Percentiles rank a stretch among this genome's conserved stretches.
Conservation (phyloP, 2,888 invertebrate species). For the Penaeus monodon region DNA sequence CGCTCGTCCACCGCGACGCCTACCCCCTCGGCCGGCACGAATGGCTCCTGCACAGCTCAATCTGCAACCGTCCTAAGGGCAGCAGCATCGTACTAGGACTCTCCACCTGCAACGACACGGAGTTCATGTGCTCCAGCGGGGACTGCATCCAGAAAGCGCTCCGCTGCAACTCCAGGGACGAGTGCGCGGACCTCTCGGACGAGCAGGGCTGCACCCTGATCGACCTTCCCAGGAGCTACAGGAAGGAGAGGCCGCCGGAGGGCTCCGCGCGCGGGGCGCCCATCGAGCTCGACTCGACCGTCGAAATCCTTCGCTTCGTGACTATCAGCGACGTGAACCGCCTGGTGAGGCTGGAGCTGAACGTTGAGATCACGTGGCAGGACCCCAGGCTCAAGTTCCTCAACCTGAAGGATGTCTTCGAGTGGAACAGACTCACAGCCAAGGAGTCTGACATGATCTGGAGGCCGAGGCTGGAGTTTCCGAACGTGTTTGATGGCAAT, state of each 20-base stretch:
- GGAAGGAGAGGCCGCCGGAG: constrained; percentile 39
- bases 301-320: constrained; percentile 38
- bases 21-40: constrained; percentile 33
- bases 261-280: constrained; percentile 4
- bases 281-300: constrained; percentile 13
- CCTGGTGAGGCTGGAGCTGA: neutral
- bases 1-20: constrained; percentile 15
- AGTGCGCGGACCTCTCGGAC: constrained; percentile 51
- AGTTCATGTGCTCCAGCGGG: constrained; percentile 51
- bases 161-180: constrained; percentile 43
- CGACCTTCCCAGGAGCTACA: constrained; percentile 27
- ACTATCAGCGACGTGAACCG: neutral
- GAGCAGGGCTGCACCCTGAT: constrained; percentile 36
- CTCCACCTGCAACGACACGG: constrained; percentile 30
- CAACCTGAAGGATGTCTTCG: neutral
- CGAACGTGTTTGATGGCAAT: constrained; percentile 9
- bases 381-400: constrained; percentile 5
- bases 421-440: constrained; percentile 8
- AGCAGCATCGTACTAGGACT: constrained; percentile 27
- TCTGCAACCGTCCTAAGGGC: constrained; percentile 34
- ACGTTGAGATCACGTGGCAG: neutral
- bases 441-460: constrained; percentile 3
- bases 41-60: constrained; percentile 32
- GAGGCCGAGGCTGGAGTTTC: constrained; percentile 10
- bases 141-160: constrained; percentile 45